phyloP scores from a whole-genome alignment of 2,797 vertebrate species.

The Molothrus ater region DNA sequence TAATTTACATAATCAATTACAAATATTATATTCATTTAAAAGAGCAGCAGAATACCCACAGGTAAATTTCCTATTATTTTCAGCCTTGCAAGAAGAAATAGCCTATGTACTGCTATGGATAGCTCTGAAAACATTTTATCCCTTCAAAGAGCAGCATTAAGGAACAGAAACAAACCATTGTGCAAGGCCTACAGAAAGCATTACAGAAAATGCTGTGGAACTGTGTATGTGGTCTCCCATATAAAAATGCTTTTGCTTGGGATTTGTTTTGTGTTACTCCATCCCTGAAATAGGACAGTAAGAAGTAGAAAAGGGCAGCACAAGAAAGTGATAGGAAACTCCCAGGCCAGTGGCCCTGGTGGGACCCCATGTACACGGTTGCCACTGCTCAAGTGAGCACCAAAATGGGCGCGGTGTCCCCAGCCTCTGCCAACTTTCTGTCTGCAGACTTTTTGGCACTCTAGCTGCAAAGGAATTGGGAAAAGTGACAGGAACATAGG shows the following conservation, averaged over 20 bases:
- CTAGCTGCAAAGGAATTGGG: not conserved
- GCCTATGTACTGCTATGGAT: not conserved
- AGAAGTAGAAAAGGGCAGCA: not conserved
- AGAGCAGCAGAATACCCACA: not conserved
- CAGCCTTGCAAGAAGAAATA: not conserved
- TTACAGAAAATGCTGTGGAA: not conserved
- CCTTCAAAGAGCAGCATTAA: not conserved
- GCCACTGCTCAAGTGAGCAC: not conserved
- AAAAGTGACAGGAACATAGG: constrained; percentile 10
- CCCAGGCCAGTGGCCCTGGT: not conserved
- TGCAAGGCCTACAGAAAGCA: not conserved
- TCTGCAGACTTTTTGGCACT: constrained; percentile 10
- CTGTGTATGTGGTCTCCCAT: not conserved
- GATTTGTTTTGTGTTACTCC: not conserved
- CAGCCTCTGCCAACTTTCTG: constrained; percentile 26
- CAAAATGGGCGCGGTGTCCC: not conserved
- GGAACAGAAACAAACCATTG: not conserved
- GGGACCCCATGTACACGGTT: fast-evolving
- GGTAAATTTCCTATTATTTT: not conserved
- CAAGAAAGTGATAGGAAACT: not conserved
- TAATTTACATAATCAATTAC: not conserved
- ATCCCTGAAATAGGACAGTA: not conserved
- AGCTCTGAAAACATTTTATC: not conserved
- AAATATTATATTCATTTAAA: not conserved
- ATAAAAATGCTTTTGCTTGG: not conserved